Evolutionary conservation across 2,113 vertebrate species (phyloP).

Genomic region (Leiothrix lutea): DNA sequence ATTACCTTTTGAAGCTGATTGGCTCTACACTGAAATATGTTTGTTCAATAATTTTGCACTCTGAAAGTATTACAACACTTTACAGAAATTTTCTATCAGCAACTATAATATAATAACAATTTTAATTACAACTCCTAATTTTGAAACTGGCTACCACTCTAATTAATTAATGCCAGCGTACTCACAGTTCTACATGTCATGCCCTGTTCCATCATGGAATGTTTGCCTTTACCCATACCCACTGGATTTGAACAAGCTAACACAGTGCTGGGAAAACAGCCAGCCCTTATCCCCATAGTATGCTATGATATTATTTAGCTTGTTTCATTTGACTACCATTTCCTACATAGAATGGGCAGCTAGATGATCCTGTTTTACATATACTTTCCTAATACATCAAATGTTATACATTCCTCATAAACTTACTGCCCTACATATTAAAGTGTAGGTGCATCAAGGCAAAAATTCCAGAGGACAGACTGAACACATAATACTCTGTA

Average conservation of each 20-base stretch:
- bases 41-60: background rate
- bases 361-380: background rate
- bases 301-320: background rate
- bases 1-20: background rate
- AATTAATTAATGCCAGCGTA: background rate
- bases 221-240: background rate
- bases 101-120: background rate
- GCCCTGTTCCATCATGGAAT: accelerated
- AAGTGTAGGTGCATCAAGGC: background rate
- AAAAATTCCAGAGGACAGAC: background rate
- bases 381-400: background rate
- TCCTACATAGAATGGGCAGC: background rate
- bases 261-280: background rate
- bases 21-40: background rate
- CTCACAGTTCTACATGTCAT: background rate
- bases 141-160: background rate
- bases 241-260: background rate
- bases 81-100: background rate
- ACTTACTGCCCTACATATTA: background rate
- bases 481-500: background rate
- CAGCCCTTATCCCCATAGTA: background rate
- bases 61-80: background rate
- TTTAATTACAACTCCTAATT: background rate
- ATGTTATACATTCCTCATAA: background rate
- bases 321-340: slow-evolving; percentile 10